These are phyloP conservation scores for Apostichopus japonicus DNA, from an alignment of 35 echinoderm and acorn worm species.

Conservation along the genomic window DNA sequence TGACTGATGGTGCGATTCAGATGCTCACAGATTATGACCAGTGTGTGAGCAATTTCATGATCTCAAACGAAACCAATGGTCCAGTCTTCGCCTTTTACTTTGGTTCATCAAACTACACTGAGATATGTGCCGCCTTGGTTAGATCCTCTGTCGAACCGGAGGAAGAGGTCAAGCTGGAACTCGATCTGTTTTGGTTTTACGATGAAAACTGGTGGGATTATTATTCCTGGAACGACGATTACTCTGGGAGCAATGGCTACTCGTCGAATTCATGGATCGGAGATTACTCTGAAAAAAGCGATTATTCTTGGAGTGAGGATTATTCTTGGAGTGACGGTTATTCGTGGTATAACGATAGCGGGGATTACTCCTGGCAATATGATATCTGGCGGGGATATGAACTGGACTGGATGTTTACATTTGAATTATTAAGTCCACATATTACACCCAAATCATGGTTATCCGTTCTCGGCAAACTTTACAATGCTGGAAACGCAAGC, in stretches of 20 bases:
- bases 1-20: neutral
- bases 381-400: constrained; percentile 11
- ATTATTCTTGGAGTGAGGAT: constrained; percentile 5
- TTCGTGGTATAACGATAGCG: neutral
- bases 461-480: constrained; percentile 9
- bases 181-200: constrained; percentile 34
- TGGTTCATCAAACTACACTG: neutral
- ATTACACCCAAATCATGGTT: constrained; percentile 13
- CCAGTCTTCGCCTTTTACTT: neutral
- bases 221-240: constrained; percentile 1
- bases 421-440: constrained; percentile 6
- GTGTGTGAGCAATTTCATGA: neutral
- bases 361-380: neutral
- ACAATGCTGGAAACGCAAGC: constrained; percentile 18
- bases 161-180: neutral
- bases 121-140: neutral
- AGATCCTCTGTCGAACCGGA: neutral
- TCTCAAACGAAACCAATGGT: neutral
- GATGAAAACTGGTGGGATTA: constrained; percentile 9
- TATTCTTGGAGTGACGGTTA: neutral
- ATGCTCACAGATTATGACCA: neutral
- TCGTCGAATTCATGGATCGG: neutral
- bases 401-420: constrained; percentile 39
- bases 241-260: neutral
- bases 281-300: neutral